These are phyloP conservation scores for Suncus etruscus DNA, from an alignment of 2,113 vertebrate species.

Conservation along the genomic window DNA sequence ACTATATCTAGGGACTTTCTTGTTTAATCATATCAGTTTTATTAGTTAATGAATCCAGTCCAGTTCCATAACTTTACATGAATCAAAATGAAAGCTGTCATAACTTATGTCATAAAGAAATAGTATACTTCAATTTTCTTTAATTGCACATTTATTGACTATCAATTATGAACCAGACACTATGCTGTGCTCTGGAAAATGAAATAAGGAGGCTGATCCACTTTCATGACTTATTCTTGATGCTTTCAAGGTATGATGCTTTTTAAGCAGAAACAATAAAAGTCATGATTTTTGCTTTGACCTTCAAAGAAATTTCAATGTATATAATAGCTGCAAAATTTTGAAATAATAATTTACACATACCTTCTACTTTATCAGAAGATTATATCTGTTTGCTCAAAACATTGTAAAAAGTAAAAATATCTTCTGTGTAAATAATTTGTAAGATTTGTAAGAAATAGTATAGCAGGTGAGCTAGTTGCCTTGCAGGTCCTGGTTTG, in stretches of 20 bases:
- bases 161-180: not conserved
- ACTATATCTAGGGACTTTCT: not conserved
- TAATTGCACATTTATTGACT: constrained; percentile 48
- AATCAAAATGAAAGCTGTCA: constrained; percentile 49
- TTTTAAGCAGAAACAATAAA: not conserved
- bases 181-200: not conserved
- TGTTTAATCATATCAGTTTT: constrained; percentile 50
- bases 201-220: not conserved
- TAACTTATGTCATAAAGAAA: constrained; percentile 47
- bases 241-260: not conserved
- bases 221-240: not conserved
- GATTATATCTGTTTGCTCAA: not conserved
- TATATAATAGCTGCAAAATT: not conserved
- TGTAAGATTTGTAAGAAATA: not conserved
- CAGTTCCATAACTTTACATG: constrained; percentile 25
- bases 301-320: not conserved
- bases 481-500: too few relatives aligned
- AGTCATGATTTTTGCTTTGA: not conserved
- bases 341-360: not conserved
- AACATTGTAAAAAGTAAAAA: constrained; percentile 3
- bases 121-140: constrained; percentile 16
- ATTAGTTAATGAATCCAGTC: constrained; percentile 47
- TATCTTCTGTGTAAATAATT: not conserved
- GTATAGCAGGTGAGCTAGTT: too few relatives aligned
- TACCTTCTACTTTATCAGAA: not conserved